These are phyloP conservation scores for Platichthys stellatus DNA, from an alignment of 2,113 vertebrate species.

Conservation along the genomic window DNA sequence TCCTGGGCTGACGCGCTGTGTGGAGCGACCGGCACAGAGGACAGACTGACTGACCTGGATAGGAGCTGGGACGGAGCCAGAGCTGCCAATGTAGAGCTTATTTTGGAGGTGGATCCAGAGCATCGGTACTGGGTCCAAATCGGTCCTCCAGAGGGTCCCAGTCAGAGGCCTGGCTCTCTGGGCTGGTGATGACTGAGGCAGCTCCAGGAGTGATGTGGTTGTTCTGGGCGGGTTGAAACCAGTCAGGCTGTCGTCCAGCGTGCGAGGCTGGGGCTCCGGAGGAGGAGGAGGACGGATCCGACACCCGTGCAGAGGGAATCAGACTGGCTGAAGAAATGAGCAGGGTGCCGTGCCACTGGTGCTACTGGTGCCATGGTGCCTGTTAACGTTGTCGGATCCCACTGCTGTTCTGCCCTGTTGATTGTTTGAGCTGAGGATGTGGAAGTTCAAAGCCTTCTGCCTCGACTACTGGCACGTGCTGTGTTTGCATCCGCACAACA, in stretches of 20 bases:
- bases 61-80: conserved; percentile 46
- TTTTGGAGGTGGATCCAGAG: conserved; percentile 40
- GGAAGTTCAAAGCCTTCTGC: conserved; percentile 96
- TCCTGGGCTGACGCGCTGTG: conserved; percentile 58
- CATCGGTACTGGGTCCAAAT: conserved; percentile 21
- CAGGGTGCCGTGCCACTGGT: conserved; percentile 16
- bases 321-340: conserved; percentile 43
- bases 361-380: conserved; percentile 42
- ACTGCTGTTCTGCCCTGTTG: conserved; percentile 32
- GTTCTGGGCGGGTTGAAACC: conserved; percentile 65
- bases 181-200: conserved; percentile 41
- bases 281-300: conserved; percentile 34
- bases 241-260: conserved; percentile 49
- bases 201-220: conserved; percentile 65
- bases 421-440: conserved; percentile 81
- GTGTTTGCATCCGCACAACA: conserved; percentile 93
- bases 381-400: conserved; percentile 36
- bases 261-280: conserved; percentile 34
- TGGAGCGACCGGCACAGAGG: conserved; percentile 55
- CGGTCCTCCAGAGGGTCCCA: conserved; percentile 17
- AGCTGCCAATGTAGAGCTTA: conserved; percentile 34
- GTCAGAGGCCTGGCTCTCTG: conserved; percentile 26
- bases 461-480: conserved; percentile 98
- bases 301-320: conserved; percentile 19
- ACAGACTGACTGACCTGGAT: conserved; percentile 77